Conservation (phyloP, 2,113 vertebrate genomes). For the Xiphophorus couchianus region DNA sequence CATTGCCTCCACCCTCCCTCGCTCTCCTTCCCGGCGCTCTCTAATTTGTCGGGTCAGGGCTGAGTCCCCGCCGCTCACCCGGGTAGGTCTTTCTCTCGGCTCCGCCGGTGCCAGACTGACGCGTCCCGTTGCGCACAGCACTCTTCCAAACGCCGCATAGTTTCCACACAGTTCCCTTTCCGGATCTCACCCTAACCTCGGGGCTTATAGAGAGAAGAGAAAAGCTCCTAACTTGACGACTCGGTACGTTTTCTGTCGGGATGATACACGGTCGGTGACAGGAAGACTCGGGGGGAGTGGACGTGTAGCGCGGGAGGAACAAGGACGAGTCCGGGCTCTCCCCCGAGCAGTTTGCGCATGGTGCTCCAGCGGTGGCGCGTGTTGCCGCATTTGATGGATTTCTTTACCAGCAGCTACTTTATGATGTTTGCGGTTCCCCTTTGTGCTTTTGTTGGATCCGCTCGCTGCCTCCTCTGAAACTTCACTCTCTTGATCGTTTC, state of each 20-base stretch:
- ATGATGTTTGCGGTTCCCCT: background rate
- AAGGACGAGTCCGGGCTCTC: conserved; percentile 14
- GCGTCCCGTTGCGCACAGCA: conserved; percentile 53
- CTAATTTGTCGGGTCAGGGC: conserved; percentile 18
- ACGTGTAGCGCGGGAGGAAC: conserved; percentile 16
- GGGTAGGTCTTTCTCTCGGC: background rate
- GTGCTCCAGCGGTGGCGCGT: conserved; percentile 17
- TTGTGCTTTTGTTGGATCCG: conserved; percentile 20
- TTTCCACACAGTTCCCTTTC: background rate
- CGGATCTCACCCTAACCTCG: background rate
- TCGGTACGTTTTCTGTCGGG: conserved; percentile 8
- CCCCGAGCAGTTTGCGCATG: conserved; percentile 39
- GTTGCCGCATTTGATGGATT: conserved; percentile 21
- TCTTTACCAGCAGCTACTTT: conserved; percentile 2
- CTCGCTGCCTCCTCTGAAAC: conserved; percentile 24
- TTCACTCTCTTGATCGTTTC: conserved; percentile 40
- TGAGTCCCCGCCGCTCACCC: conserved; percentile 7
- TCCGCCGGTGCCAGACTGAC: conserved; percentile 23
- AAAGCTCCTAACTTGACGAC: conserved; percentile 21
- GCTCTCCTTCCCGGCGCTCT: conserved; percentile 1
- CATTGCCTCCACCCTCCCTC: conserved; percentile 14
- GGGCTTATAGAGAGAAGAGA: background rate
- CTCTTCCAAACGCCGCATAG: conserved; percentile 12
- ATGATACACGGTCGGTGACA: conserved; percentile 43
- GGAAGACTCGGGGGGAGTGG: conserved; percentile 32